Evolutionary conservation across 2,888 invertebrate species (phyloP).

Genomic region (Lepetodrilus schrolli): DNA sequence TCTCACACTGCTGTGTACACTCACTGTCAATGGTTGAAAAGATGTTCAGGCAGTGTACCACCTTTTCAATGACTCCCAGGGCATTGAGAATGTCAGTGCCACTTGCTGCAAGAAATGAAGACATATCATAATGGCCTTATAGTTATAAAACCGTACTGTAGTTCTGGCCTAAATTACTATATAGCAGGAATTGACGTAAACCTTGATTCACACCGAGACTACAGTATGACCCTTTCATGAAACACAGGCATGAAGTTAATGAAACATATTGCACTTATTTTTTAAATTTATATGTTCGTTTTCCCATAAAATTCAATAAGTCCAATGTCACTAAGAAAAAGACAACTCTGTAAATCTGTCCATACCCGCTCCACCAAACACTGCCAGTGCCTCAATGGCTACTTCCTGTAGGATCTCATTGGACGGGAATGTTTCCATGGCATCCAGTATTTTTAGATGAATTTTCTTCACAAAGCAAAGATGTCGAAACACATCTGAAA

Average conservation of each 20-base stretch:
- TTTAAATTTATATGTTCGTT: no score
- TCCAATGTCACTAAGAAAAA: no score
- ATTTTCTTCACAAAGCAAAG: slow-evolving; percentile 63
- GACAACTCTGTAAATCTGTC: background rate
- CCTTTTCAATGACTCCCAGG: slow-evolving; percentile 44
- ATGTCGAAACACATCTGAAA: slow-evolving; percentile 56
- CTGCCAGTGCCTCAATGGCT: slow-evolving; percentile 64
- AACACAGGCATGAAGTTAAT: no score
- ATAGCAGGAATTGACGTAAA: no score
- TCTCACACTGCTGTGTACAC: no score
- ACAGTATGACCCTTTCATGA: no score
- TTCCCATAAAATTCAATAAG: no score
- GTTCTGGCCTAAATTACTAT: no score
- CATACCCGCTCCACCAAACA: slow-evolving; percentile 64
- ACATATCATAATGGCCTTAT: background rate
- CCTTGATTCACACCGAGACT: no score
- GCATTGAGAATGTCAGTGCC: slow-evolving; percentile 53
- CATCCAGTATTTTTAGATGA: slow-evolving; percentile 50
- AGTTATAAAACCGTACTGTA: no score
- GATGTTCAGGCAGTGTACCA: slow-evolving; percentile 49
- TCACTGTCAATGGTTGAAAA: slow-evolving; percentile 53
- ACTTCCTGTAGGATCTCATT: slow-evolving; percentile 63
- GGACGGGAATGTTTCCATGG: slow-evolving; percentile 50
- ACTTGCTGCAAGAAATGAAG: slow-evolving; percentile 45
- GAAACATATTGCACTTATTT: no score